Evolutionary conservation across 2,888 invertebrate species (phyloP), one percentile per base, ranked within the genome.

Genomic region (Brenthis daphne): DNA sequence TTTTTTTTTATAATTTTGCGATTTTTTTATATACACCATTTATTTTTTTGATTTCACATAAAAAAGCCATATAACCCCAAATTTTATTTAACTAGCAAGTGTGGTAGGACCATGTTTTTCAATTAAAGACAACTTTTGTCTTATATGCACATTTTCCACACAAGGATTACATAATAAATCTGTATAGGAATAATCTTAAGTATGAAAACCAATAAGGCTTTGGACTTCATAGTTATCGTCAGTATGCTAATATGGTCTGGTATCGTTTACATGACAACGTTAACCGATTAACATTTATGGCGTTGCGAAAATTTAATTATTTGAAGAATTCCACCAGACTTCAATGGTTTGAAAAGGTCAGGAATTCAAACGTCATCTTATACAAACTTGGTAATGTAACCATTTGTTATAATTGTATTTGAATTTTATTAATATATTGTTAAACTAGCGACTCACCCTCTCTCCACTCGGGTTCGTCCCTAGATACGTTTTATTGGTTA

Each of bases 281-380:
- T 20, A 2, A 1, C 13, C 14, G 33, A 16, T 51, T 57, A 20
- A 12, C 20, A 65, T 65, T 37, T 57, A 51, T 50, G 57, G 50
- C n/a, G 57, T 57, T 33, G 48, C 16, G 8, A 54, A 33, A 56
- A 57, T 29, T 13, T 14, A 55, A 56, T 33, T 48, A 65, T 51
- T 50, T 57, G 37, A 37, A 57, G 20, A 16, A 48, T 47, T 48
- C 24, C n/a, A 24, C 43, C 2, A 63, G 20, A 54, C 13, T 29
- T 54, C 5, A 64, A 43, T 6, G 14, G n/a, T 29, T 29, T 20
- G 5, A 64, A 47, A 47, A 55, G 33, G 43, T 24, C 43, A 20
- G 55, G 3, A 8, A 20, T 37, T 55, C 43, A 55, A 55, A 54
- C 43, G 20, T 20, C 37, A 24, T 63, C 33, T 37, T 16, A 14